Percentiles rank a stretch among this genome's conserved stretches.
Conservation (phyloP, 2,797 vertebrate genomes). For the Valencia hispanica region DNA sequence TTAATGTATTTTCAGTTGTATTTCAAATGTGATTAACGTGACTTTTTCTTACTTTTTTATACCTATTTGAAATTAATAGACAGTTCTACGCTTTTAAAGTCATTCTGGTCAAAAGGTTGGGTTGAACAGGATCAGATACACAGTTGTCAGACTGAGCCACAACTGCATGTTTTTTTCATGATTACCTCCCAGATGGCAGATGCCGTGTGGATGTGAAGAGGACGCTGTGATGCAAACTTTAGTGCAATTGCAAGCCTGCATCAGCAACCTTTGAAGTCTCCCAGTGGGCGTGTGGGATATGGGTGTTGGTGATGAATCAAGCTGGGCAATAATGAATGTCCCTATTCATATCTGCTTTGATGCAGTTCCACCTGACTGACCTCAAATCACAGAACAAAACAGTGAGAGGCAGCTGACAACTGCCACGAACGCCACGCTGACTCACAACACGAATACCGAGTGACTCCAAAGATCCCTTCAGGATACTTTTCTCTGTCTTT, state of each 20-base stretch:
- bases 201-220: slow-evolving; percentile 22
- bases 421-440: slow-evolving; percentile 42
- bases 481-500: slow-evolving; percentile 31
- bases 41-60: background rate
- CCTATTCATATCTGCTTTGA: slow-evolving; percentile 71
- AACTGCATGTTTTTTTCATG: background rate
- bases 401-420: slow-evolving; percentile 44
- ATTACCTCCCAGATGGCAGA: slow-evolving; percentile 31
- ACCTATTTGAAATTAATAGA: background rate
- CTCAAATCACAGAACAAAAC: slow-evolving; percentile 70
- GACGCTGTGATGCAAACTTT: slow-evolving; percentile 49
- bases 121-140: slow-evolving; percentile 8
- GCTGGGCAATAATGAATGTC: slow-evolving; percentile 66
- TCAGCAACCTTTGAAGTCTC: slow-evolving; percentile 68
- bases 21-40: background rate
- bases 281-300: slow-evolving; percentile 48
- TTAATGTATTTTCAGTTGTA: background rate
- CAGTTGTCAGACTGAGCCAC: background rate
- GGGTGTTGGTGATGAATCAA: slow-evolving; percentile 66
- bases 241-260: slow-evolving; percentile 38
- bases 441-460: slow-evolving; percentile 22
- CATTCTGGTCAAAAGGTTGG: slow-evolving; percentile 4
- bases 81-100: background rate
- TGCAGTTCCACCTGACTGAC: slow-evolving; percentile 72
- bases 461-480: slow-evolving; percentile 41